Evolutionary conservation across 1,140 invertebrate genomes (phyloP), one percentile per base, ranked within the genome.

Genomic region (Lucilia cuprina): DNA sequence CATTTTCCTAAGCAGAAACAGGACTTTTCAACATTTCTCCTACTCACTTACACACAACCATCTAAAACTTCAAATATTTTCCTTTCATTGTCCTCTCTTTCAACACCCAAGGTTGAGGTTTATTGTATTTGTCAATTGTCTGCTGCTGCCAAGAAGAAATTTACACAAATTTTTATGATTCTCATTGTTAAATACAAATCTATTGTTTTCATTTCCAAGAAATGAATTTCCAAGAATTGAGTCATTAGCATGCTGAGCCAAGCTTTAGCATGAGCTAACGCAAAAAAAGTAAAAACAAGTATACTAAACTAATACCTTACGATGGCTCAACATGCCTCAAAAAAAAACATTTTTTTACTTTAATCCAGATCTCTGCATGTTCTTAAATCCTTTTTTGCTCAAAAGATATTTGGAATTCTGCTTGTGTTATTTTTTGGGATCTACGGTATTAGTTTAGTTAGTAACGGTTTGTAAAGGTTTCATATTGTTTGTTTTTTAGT

Each of bases 41-140:
- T 30, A 30, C 25, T 30, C 2, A 41, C 41, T 41, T n/a, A 55
- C 17, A 70, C n/a, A 70, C n/a, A 12, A 21, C 65, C 8, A 21
- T 30, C 25, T 30, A 30, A 1, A 7, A 12, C 65, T 70, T 70
- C 19, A 70, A 60, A 60, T 17, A 60, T 60, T 60, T 21, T 21
- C 50, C 0, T 55, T 55, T 55, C 50, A 17, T 55, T 55, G 17
- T 55, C 17, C 2, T 55, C 13, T 70, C 19, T 70, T 70, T 21
- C 65, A 70, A 70, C 65, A 70, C n/a, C 65, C 65, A 70, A 70
- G 65, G 65, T 70, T 70, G 4, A 55, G 41, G 41, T 55, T 55
- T n/a, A 55, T 55, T 55, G 50, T 55, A 13, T 55, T 41, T 41
- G 41, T 41, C 41, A 55, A n/a, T 55, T 55, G 50, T 55, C 17